Percentiles rank a stretch among this genome's conserved stretches.
These are phyloP conservation scores for Scolopax mira DNA, from an alignment of 2,113 vertebrate genomes.

Conservation along the genomic window DNA sequence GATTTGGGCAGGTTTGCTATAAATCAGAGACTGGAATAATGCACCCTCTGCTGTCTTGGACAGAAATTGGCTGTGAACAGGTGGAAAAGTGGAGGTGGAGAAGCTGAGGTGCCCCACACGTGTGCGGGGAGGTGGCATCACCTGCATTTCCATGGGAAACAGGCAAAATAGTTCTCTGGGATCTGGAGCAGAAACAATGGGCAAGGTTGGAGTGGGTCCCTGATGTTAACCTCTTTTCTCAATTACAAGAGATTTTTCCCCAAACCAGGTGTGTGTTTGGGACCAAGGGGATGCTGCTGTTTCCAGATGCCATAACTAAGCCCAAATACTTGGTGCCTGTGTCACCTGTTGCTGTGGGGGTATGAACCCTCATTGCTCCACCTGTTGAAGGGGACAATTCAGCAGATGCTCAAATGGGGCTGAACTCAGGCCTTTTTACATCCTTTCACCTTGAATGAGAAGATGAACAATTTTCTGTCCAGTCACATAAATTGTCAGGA, in stretches of 20 bases:
- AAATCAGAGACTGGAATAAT: fast-evolving
- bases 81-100: fast-evolving
- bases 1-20: neutral
- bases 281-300: neutral
- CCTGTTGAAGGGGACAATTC: neutral
- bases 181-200: neutral
- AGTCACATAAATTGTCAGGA: neutral
- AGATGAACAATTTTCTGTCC: neutral
- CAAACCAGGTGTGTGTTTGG: neutral
- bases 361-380: neutral
- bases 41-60: fast-evolving
- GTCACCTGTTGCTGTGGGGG: neutral
- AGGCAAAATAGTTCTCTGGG: fast-evolving
- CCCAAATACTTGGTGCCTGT: fast-evolving
- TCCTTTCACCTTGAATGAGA: neutral
- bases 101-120: fast-evolving
- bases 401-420: neutral
- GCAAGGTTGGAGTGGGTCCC: fast-evolving
- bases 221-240: neutral
- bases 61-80: neutral
- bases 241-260: neutral
- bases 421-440: neutral
- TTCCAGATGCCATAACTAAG: neutral
- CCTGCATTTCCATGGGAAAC: neutral
- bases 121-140: neutral